Conservation (phyloP, 2,888 invertebrate genomes). For the Abrostola tripartita region DNA sequence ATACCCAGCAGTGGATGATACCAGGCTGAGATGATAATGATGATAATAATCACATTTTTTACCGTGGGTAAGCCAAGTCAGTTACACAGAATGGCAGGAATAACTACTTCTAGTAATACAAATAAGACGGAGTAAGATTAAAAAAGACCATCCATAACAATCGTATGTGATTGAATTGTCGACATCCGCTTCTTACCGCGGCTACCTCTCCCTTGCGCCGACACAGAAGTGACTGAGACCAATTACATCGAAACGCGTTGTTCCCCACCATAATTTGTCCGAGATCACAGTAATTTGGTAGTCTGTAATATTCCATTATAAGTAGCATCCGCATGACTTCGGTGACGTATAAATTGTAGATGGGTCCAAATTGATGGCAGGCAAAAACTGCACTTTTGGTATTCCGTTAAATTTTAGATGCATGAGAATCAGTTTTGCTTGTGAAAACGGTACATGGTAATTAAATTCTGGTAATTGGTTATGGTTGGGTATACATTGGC, state of each 20-base stretch:
- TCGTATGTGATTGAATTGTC: conserved; percentile 27
- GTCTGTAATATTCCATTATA: conserved; percentile 76
- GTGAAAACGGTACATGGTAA: conserved; percentile 27
- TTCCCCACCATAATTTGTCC: conserved; percentile 75
- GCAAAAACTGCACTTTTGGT: conserved; percentile 53
- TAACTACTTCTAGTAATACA: background rate
- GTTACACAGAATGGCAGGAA: no score
- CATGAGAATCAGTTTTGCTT: conserved; percentile 46
- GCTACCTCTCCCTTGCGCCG: conserved; percentile 58
- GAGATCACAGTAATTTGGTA: conserved; percentile 80
- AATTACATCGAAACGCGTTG: conserved; percentile 78
- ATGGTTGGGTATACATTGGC: conserved; percentile 14
- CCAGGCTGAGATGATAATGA: no score
- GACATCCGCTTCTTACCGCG: conserved; percentile 41
- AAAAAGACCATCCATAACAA: conserved; percentile 1
- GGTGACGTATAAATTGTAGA: conserved; percentile 48
- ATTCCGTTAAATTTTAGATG: conserved; percentile 46
- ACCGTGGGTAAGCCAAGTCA: no score
- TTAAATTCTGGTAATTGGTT: conserved; percentile 43
- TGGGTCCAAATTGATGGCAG: conserved; percentile 36
- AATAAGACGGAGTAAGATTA: background rate
- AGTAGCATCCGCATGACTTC: conserved; percentile 67
- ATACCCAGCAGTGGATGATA: no score
- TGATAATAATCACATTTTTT: no score
- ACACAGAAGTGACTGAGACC: conserved; percentile 66